Base-by-base conservation (phyloP, 2,888 invertebrate genomes). In the Mythimna albipuncta region DNA sequence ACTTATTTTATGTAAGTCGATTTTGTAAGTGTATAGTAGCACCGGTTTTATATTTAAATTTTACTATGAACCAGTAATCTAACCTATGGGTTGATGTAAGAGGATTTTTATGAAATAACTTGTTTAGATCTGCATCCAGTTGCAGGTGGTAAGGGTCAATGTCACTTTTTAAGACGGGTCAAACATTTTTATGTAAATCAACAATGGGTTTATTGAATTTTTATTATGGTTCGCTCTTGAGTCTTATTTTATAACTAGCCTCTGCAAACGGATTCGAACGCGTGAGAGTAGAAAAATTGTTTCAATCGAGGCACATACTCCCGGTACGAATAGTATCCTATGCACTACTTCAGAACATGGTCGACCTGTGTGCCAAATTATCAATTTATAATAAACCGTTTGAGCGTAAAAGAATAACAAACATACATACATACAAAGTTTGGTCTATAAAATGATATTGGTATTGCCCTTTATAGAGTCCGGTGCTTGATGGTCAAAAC, bases 1-100 rank as follows among this genome's bases (percentile, higher is more conserved):
- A 69, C 77, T 35, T 65, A 75, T 70, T 80, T 80, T 77, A 80
- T 64, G 58, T 82, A 75, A 75, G 83, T 67, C 68, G 38, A 66
- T 80, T 80, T 82, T 70, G 59, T 76, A 83, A 79, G 71, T 68
- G 75, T 72, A 69, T 61, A 63, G 35, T 13, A 3, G n/a, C 10
- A 67, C 41, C 7, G n/a, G 44, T 6, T 6, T 16, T 38, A 5
- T 44, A 5, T 44, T 57, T 64, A 6, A 13, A 26, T 38, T 65
- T n/a, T 75, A 67, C 64, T 67, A 64, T 38, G 26, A 6, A 35
- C 26, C 54, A 61, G 47, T 44, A 11, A 54, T 35, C 19, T 35
- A 38, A 19, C 9, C 6, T 50, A 10, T 26, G 16, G 21, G 11
- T 7, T 59, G 11, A n/a, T 66, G 47, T 74, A 67, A 70, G 68